Evolutionary conservation across 2,797 vertebrate species (phyloP).

Genomic region (Bovichtus diacanthus): DNA sequence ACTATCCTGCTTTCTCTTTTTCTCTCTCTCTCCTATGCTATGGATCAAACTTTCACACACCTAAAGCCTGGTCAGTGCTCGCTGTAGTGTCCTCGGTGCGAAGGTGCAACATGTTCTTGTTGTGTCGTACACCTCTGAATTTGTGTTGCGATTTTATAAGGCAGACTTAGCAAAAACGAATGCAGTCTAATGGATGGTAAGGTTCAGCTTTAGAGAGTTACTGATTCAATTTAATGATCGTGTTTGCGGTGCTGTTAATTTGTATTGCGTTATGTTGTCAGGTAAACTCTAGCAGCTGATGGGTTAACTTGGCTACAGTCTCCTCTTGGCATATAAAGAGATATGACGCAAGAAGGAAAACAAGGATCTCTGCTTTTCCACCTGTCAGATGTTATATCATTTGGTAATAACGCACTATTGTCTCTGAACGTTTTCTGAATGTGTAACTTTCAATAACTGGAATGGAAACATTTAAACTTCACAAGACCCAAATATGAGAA

Average conservation of each 20-base stretch:
- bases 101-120: too few relatives aligned
- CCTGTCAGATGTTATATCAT: conserved; percentile 7
- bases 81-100: too few relatives aligned
- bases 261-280: background rate
- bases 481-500: conserved; percentile 26
- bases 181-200: background rate
- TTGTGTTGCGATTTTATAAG: background rate
- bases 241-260: background rate
- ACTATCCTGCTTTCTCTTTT: conserved; percentile 9
- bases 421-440: conserved; percentile 9
- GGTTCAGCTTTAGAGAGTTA: background rate
- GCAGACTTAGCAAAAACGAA: background rate
- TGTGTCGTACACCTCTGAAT: too few relatives aligned
- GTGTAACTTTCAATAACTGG: conserved; percentile 8
- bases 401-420: background rate
- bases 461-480: conserved; percentile 36
- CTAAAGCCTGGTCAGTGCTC: too few relatives aligned
- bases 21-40: conserved; percentile 16
- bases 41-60: conserved; percentile 6
- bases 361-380: background rate
- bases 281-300: conserved; percentile 1
- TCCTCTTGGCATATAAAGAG: background rate
- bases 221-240: background rate
- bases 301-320: background rate
- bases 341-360: background rate